Base-by-base conservation (phyloP, 1,140 invertebrate genomes). In the Drosophila sechellia region DNA sequence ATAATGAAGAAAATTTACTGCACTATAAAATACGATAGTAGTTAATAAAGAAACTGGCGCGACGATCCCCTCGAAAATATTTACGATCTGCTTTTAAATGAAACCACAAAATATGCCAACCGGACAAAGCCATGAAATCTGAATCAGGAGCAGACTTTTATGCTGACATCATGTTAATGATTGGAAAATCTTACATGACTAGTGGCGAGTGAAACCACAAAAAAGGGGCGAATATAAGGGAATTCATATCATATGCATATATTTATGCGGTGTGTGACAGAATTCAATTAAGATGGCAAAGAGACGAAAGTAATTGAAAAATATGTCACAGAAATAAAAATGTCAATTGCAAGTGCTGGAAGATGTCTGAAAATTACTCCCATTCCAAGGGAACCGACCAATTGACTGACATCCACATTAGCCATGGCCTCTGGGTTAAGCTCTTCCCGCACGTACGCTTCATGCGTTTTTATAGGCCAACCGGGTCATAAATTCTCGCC, bases 391-490 rank as follows among this genome's bases (percentile, higher is more conserved):
- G 25, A 34, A 40, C n/a, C 35, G 40, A 40, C n/a, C 35, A 65
- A 56, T 40, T 39, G 42, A 64, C 53, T 11, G 49, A 15, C 39
- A 11, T 13, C 35, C 35, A 31, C 15, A 70, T 70, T 70, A 70
- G 65, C 50, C 40, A 40, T 25, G 68, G 50, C 43, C 53, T 49
- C 27, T 39, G 42, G 50, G 27, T 8, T 35, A 57, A 70, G 65
- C 43, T 37, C 55, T 37, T 27, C 27, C 31, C 56, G 57, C 83
- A 87, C 83, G 83, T 77, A 70, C 79, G 46, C 40, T 40, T 63
- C 65, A 81, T 81, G 84, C 64, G 72, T 78, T 86, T 86, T 81
- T 87, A 87, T 86, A 64, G 77, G 71, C 75, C 66, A 42, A 1
- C 55, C 27, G 37, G 58, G 46, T 77, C 57, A 64, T 87, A 87